Evolutionary conservation across 2,113 vertebrate genomes (phyloP).

Genomic region (Glaucidium brasilianum): DNA sequence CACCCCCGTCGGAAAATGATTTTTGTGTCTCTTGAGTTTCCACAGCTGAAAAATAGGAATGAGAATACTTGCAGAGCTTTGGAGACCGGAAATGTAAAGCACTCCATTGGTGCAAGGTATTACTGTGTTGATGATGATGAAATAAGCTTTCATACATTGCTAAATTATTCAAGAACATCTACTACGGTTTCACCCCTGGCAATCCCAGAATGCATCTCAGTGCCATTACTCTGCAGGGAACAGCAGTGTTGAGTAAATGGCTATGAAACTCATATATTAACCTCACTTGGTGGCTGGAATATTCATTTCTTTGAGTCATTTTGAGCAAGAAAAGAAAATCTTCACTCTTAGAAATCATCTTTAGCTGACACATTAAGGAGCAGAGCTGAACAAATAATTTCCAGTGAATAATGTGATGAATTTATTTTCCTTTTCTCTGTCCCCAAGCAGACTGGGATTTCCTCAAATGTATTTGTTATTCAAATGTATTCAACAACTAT

Average conservation of each 20-base stretch:
- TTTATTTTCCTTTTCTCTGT: constrained; percentile 47
- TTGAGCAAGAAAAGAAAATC: constrained; percentile 60
- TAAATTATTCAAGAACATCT: constrained; percentile 66
- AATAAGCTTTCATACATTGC: constrained; percentile 59
- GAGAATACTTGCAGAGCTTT: not conserved
- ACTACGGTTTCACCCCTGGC: constrained; percentile 57
- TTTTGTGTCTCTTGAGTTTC: not conserved
- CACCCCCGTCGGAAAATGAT: not conserved
- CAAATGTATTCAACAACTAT: constrained; percentile 59
- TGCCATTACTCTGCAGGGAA: constrained; percentile 62
- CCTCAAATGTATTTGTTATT: constrained; percentile 60
- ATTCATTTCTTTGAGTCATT: constrained; percentile 60
- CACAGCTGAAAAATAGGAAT: not conserved
- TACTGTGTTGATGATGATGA: constrained; percentile 55
- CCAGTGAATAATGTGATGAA: constrained; percentile 35
- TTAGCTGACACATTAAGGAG: constrained; percentile 58
- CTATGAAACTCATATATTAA: constrained; percentile 62
- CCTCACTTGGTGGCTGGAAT: constrained; percentile 66
- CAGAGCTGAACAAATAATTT: constrained; percentile 57
- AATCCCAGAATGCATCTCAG: constrained; percentile 63
- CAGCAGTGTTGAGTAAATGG: constrained; percentile 52
- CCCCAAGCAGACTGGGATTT: constrained; percentile 50
- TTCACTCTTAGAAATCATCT: constrained; percentile 52
- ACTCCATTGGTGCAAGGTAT: constrained; percentile 46
- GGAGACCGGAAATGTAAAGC: constrained; percentile 12